Conservation (phyloP, 2,888 invertebrate species). For the Lepidochitona cinerea region DNA sequence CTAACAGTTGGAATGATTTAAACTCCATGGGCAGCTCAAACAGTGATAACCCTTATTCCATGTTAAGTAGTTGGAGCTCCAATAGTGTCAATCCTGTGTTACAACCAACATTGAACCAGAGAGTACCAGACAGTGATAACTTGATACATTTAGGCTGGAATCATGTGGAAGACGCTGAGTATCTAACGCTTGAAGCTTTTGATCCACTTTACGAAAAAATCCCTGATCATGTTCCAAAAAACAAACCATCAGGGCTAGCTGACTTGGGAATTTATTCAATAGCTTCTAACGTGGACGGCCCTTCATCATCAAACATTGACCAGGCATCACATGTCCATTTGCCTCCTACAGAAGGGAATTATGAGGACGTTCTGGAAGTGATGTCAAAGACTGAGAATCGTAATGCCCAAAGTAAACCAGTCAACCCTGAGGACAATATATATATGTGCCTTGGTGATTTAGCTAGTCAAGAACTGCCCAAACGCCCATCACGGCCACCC, state of each 20-base stretch:
- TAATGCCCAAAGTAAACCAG: not conserved
- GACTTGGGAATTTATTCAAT: not conserved
- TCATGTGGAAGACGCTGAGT: slow-evolving; percentile 49
- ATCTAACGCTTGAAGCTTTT: slow-evolving; percentile 57
- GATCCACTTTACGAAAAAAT: slow-evolving; percentile 48
- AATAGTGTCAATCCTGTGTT: not conserved
- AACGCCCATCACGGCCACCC: not conserved
- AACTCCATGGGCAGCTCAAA: not conserved
- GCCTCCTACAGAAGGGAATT: not conserved
- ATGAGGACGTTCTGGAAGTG: not conserved
- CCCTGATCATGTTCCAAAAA: not conserved
- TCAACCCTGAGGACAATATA: not conserved
- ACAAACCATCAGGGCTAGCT: slow-evolving; percentile 28
- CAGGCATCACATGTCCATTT: not conserved
- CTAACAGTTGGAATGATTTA: slow-evolving; percentile 17
- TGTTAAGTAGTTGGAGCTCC: too few species aligned
- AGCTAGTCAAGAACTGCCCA: not conserved
- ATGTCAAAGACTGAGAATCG: not conserved
- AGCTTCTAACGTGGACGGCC: not conserved
- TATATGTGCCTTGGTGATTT: not conserved
- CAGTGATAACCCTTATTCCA: slow-evolving; percentile 33
- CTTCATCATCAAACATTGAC: not conserved
- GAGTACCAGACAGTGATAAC: not conserved
- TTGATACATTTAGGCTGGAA: slow-evolving; percentile 10
- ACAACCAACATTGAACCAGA: not conserved